Evolutionary conservation across 2,113 vertebrate genomes (phyloP), one percentile per base, ranked within the genome.

Genomic region (Motacilla alba): DNA sequence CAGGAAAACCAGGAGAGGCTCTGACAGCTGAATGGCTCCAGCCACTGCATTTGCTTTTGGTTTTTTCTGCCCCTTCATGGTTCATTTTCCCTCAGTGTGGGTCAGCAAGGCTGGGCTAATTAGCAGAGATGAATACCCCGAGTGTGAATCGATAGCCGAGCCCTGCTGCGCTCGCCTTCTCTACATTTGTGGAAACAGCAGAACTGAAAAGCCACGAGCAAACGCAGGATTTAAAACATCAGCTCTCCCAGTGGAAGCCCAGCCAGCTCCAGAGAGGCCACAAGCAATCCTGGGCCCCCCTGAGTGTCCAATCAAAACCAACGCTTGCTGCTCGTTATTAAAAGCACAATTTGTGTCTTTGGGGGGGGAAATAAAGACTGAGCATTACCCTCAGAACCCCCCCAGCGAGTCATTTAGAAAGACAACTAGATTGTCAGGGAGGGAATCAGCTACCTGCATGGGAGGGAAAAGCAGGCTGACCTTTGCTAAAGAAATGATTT

Each of bases 281-380:
- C 19, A 3, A 82, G 55, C 83, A 92, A 93, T 89, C 58, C 84
- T 26, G 33, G 73, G 79, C 79, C 88, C 81, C 92, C 46, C 89
- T 30, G 56, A 7, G 74, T 81, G 94, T 35, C 74, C 82, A 91
- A 91, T 92, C 93, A 93, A 94, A 92, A 84, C 41, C 94, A 96
- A 79, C 0, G 3, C 11, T 20, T 39, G 68, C 67, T 78, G 35
- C 49, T 91, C 59, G 20, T 86, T 95, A 96, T 77, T 83, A 83
- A 93, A 90, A 90, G 67, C 73, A 83, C 68, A 87, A 92, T 95
- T 96, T 76, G 69, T 87, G 56, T 72, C 91, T 89, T 92, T 39
- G 33, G 27, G 69, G 55, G 44, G 15, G 17, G 31, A 78, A 88
- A 87, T 43, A 81, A 86, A 87, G 55, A 55, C 33, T 4, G 7